phyloP scores from a whole-genome alignment of 2,113 vertebrate species.

The Tyto alba region DNA sequence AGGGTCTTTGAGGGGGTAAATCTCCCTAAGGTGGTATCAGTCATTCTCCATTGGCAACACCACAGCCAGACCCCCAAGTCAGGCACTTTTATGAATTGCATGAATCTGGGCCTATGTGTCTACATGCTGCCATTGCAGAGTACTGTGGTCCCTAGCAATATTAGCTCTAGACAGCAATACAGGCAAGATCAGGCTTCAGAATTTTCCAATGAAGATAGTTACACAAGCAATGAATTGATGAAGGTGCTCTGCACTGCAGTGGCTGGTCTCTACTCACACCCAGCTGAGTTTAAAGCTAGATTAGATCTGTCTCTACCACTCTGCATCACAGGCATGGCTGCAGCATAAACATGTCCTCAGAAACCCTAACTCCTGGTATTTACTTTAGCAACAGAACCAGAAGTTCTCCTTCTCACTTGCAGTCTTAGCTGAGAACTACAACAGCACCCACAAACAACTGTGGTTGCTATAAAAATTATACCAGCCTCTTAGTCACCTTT shows the following conservation, averaged over 20 bases:
- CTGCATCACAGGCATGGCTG: not conserved
- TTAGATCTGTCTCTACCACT: not conserved
- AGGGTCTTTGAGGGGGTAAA: not conserved
- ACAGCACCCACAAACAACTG: constrained; percentile 38
- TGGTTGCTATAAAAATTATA: constrained; percentile 21
- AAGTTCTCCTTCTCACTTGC: constrained; percentile 15
- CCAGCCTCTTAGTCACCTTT: constrained; percentile 31
- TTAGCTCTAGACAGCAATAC: not conserved
- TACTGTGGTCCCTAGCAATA: rapidly evolving
- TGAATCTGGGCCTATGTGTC: not conserved
- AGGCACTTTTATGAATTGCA: not conserved
- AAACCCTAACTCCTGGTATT: not conserved
- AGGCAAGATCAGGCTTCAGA: not conserved
- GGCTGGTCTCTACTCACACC: not conserved
- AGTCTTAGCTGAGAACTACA: constrained; percentile 41
- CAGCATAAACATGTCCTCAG: not conserved
- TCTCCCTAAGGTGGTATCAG: not conserved
- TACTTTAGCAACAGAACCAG: not conserved
- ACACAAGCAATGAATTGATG: not conserved
- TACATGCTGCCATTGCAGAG: not conserved
- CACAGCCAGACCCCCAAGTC: not conserved
- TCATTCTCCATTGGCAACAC: not conserved
- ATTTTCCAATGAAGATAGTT: rapidly evolving
- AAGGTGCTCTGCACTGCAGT: not conserved
- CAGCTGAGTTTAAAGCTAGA: not conserved